Percentiles rank a stretch among this genome's conserved stretches.
phyloP scores from a whole-genome alignment of 2,888 invertebrate species.

The Laothoe populi region DNA sequence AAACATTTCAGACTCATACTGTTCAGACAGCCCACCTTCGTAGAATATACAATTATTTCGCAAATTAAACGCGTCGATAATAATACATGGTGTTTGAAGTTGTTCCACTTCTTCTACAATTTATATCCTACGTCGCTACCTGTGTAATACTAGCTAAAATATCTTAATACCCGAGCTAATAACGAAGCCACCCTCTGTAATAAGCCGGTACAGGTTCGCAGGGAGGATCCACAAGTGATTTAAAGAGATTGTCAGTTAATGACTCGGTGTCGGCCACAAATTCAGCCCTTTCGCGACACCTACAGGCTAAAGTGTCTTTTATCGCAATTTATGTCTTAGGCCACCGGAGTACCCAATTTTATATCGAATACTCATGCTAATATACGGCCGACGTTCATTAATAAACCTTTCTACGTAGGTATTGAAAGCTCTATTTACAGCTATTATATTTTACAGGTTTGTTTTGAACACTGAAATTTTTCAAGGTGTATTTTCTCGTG shows the following conservation, averaged over 20 bases:
- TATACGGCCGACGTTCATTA: conserved; percentile 1
- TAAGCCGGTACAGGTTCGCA: conserved; percentile 62
- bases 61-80: conserved; percentile 29
- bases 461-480: conserved; percentile 3
- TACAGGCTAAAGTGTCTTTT: conserved; percentile 56
- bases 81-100: conserved; percentile 27
- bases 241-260: conserved; percentile 81
- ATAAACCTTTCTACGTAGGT: conserved; percentile 8
- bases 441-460: conserved; percentile 18
- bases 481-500: conserved; percentile 11
- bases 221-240: conserved; percentile 78
- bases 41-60: conserved; percentile 30
- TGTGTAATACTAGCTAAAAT: conserved; percentile 51
- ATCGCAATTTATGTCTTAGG: conserved; percentile 40
- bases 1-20: conserved; percentile 30
- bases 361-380: conserved; percentile 25
- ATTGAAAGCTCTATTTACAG: conserved; percentile 19
- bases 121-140: conserved; percentile 27
- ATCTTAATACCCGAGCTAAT: conserved; percentile 67
- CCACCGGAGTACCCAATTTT: conserved; percentile 31
- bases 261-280: conserved; percentile 71
- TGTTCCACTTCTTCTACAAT: conserved; percentile 27
- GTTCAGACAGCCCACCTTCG: conserved; percentile 29
- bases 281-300: conserved; percentile 68
- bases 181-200: conserved; percentile 66